These are phyloP conservation scores for Agonopterix arenella DNA, from an alignment of 2,888 invertebrate species.

Conservation along the genomic window DNA sequence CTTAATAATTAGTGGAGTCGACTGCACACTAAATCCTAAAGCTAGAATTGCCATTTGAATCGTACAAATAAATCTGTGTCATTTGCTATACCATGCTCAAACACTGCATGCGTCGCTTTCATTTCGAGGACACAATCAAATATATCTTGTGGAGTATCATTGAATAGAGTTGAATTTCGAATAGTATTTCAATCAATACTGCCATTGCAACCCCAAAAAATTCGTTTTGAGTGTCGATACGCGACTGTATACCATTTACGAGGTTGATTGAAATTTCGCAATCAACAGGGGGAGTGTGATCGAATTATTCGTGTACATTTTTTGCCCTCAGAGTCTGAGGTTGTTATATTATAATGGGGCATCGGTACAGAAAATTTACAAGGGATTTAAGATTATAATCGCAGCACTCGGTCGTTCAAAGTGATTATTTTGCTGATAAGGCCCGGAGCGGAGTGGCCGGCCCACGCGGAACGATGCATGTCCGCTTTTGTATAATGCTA, in stretches of 20 bases:
- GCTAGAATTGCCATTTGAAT: slow-evolving; percentile 63
- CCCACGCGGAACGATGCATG: slow-evolving; percentile 47
- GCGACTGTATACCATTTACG: slow-evolving; percentile 71
- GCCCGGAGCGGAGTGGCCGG: slow-evolving; percentile 43
- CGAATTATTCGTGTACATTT: slow-evolving; percentile 74
- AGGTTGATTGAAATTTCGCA: slow-evolving; percentile 75
- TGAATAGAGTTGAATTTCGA: slow-evolving; percentile 31
- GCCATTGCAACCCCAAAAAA: slow-evolving; percentile 61
- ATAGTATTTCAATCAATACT: slow-evolving; percentile 18
- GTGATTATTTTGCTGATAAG: slow-evolving; percentile 70
- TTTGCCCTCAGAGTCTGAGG: slow-evolving; percentile 55
- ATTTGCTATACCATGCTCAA: slow-evolving; percentile 54
- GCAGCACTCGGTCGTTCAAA: slow-evolving; percentile 70
- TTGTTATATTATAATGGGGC: slow-evolving; percentile 55
- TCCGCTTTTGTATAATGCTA: slow-evolving; percentile 23
- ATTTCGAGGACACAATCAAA: slow-evolving; percentile 21
- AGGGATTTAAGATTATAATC: slow-evolving; percentile 73
- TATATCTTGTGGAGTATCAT: slow-evolving; percentile 21
- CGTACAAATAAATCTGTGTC: slow-evolving; percentile 71
- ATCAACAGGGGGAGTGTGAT: slow-evolving; percentile 72
- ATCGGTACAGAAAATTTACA: slow-evolving; percentile 69
- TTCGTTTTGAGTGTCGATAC: slow-evolving; percentile 68
- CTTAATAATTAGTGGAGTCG: slow-evolving; percentile 53
- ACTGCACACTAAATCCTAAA: slow-evolving; percentile 43
- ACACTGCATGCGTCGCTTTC: slow-evolving; percentile 32